Percentiles rank a stretch among this genome's conserved stretches.
Evolutionary conservation across 2,113 vertebrate genomes (phyloP).

Genomic region (Carassius auratus): DNA sequence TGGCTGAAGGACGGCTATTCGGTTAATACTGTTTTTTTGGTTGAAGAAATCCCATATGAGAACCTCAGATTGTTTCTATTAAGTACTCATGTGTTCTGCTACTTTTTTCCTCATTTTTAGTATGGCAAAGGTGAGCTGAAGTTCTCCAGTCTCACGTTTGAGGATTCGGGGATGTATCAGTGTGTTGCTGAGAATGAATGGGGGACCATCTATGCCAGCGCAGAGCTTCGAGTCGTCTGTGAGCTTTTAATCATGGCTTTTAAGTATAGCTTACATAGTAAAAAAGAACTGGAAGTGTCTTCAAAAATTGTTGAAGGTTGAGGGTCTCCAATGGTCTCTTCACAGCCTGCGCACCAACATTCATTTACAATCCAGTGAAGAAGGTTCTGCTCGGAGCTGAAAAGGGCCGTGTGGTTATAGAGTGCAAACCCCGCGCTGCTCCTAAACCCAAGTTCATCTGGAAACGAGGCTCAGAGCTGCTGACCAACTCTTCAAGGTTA

Average conservation of each 20-base stretch:
- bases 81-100: too few species aligned
- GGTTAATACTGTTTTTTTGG: slow-evolving; percentile 67
- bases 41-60: background rate
- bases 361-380: slow-evolving; percentile 93
- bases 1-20: slow-evolving; percentile 94
- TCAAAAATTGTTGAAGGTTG: too few species aligned
- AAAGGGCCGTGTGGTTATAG: slow-evolving; percentile 89
- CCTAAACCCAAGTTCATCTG: slow-evolving; percentile 91
- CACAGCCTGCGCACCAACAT: slow-evolving; percentile 89
- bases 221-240: slow-evolving; percentile 94
- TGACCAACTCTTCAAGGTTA: slow-evolving; percentile 89
- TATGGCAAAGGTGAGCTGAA: slow-evolving; percentile 91
- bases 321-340: background rate
- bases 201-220: slow-evolving; percentile 94
- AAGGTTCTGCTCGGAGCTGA: slow-evolving; percentile 89
- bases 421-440: slow-evolving; percentile 94
- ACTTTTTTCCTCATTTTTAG: too few species aligned
- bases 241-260: slow-evolving; percentile 63
- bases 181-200: slow-evolving; percentile 93
- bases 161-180: slow-evolving; percentile 96
- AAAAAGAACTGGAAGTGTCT: background rate
- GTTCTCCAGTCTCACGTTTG: slow-evolving; percentile 87
- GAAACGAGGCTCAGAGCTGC: slow-evolving; percentile 91
- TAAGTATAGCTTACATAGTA: background rate
- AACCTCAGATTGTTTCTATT: too few species aligned